phyloP scores from a whole-genome alignment of 35 echinoderm and acorn worm species.

The Apostichopus japonicus region DNA sequence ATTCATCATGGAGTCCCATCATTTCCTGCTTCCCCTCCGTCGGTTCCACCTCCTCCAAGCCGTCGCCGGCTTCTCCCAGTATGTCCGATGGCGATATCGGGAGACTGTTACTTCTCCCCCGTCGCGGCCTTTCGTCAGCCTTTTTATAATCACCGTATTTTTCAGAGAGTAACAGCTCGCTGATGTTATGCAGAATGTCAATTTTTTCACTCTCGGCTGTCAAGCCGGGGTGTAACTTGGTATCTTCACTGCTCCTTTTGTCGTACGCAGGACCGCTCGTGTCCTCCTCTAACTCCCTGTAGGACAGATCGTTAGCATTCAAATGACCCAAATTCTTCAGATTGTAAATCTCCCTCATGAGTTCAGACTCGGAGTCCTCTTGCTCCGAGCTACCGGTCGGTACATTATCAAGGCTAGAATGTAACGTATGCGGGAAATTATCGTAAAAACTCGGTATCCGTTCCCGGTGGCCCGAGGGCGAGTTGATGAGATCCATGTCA shows the following conservation, averaged over 20 bases:
- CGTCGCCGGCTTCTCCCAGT: constrained; percentile 33
- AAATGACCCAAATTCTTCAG: constrained; percentile 84
- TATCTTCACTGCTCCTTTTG: background rate
- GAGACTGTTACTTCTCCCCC: constrained; percentile 85
- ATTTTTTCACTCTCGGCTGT: constrained; percentile 77
- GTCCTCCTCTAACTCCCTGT: constrained; percentile 3
- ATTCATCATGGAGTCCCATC: constrained; percentile 69
- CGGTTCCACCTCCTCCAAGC: constrained; percentile 40
- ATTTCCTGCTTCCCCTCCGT: constrained; percentile 61
- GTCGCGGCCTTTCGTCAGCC: constrained; percentile 3
- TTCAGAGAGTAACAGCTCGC: constrained; percentile 68
- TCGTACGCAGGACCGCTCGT: background rate
- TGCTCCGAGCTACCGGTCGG: constrained; percentile 49
- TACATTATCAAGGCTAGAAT: constrained; percentile 85
- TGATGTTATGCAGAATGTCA: constrained; percentile 90
- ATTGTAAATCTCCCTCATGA: constrained; percentile 93
- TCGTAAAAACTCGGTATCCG: constrained; percentile 82
- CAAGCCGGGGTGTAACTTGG: background rate
- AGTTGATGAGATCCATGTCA: background rate
- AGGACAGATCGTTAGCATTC: background rate
- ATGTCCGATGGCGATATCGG: constrained; percentile 64
- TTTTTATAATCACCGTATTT: constrained; percentile 42
- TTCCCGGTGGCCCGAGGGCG: background rate
- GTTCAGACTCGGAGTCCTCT: constrained; percentile 82
- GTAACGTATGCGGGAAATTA: constrained; percentile 85